phyloP scores from a whole-genome alignment of 2,797 vertebrate genomes.

The Spinus olivaceus region DNA sequence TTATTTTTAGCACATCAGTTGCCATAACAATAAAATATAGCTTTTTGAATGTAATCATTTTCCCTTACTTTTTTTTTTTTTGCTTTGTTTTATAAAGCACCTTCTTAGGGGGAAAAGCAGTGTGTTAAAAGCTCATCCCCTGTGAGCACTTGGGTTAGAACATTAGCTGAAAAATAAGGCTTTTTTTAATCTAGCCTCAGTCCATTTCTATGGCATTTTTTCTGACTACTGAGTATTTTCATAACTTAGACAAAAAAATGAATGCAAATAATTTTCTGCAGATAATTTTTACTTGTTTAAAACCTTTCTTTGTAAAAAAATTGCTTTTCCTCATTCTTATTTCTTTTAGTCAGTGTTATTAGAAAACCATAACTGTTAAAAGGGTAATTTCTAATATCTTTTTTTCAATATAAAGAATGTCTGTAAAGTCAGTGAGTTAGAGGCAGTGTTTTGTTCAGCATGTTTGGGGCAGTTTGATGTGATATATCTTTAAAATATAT shows the following conservation, averaged over 20 bases:
- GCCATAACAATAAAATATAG: conserved; percentile 79
- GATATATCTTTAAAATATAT: not conserved
- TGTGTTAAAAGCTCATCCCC: conserved; percentile 1
- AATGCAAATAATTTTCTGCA: not conserved
- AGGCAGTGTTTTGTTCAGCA: not conserved
- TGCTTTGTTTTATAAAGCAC: conserved; percentile 42
- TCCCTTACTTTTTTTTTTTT: not conserved
- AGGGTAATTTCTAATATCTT: not conserved
- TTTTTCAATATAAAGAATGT: not conserved
- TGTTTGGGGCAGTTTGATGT: not conserved
- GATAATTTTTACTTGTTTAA: not conserved
- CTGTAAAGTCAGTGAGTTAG: not conserved
- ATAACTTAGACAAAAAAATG: not conserved
- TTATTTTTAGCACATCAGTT: conserved; percentile 79
- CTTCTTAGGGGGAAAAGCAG: not conserved
- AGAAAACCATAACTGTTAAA: not conserved
- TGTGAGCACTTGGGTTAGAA: conserved; percentile 37
- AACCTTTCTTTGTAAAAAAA: conserved; percentile 2
- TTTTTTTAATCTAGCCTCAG: not conserved
- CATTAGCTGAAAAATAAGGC: not conserved
- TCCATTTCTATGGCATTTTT: not conserved
- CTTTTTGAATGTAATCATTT: conserved; percentile 66
- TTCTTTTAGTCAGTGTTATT: not conserved
- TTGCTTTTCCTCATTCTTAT: not conserved
- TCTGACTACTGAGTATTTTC: not conserved